Percentiles rank a stretch among this genome's conserved stretches.
Conservation (phyloP, 1,140 invertebrate species). For the Pectinophora gossypiella region DNA sequence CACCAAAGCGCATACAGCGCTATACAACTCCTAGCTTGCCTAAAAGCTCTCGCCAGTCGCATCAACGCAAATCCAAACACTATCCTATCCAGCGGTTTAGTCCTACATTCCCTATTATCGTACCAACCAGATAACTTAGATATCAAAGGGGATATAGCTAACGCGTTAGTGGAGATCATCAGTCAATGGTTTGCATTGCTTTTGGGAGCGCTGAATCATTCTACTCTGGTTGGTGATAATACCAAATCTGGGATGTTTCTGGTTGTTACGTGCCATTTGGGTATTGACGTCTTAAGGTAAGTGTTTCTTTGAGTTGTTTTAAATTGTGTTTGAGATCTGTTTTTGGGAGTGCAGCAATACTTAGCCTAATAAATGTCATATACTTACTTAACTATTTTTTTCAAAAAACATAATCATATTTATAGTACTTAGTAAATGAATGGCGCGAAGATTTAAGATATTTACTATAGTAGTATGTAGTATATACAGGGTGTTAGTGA, state of each 20-base stretch:
- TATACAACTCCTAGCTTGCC: conserved; percentile 48
- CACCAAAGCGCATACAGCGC: conserved; percentile 58
- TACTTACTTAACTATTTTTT: too few relatives aligned
- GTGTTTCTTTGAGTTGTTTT: conserved; percentile 1
- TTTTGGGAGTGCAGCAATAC: too few relatives aligned
- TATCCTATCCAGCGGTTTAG: conserved; percentile 46
- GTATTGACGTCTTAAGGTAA: conserved; percentile 45
- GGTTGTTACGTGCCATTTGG: conserved; percentile 43
- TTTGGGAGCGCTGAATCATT: conserved; percentile 37
- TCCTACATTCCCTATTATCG: conserved; percentile 48
- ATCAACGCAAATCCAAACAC: conserved; percentile 35
- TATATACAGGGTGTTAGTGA: too few relatives aligned
- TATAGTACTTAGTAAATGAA: too few relatives aligned
- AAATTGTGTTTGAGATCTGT: too few relatives aligned
- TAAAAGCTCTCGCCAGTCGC: conserved; percentile 28
- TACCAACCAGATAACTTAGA: conserved; percentile 46
- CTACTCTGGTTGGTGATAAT: conserved; percentile 32
- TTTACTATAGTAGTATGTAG: too few relatives aligned
- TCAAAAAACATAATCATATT: too few relatives aligned
- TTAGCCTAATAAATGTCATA: too few relatives aligned
- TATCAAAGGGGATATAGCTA: conserved; percentile 30
- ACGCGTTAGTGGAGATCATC: conserved; percentile 32
- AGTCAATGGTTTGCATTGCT: conserved; percentile 49
- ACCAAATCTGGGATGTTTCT: conserved; percentile 41
- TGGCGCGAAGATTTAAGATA: too few relatives aligned